phyloP scores from a whole-genome alignment of 1,140 invertebrate genomes.

The Physella acuta region DNA sequence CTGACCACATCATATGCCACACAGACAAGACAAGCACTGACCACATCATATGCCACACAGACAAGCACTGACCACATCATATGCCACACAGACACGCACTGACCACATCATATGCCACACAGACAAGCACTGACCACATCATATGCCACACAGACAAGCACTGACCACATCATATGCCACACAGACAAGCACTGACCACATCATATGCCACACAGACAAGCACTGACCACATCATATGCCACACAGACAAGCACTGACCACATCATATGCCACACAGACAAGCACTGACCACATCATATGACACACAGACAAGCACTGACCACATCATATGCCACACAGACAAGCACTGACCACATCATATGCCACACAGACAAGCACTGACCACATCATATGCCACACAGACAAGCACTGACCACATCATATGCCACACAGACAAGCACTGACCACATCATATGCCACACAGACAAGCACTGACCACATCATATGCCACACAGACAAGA shows the following conservation, averaged over 20 bases:
- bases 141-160: slow-evolving; percentile 83
- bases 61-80: slow-evolving; percentile 71
- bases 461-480: too few species aligned
- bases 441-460: slow-evolving; percentile 83
- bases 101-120: not conserved
- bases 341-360: too few species aligned
- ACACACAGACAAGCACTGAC: slow-evolving; percentile 57
- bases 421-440: slow-evolving; percentile 17
- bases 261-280: slow-evolving; percentile 82
- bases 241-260: slow-evolving; percentile 64
- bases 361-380: slow-evolving; percentile 34
- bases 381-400: slow-evolving; percentile 85
- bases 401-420: too few species aligned
- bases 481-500: not conserved
- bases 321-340: slow-evolving; percentile 85
- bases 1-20: slow-evolving; percentile 80
- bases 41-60: not conserved
- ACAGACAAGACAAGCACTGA: too few species aligned
- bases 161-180: too few species aligned
- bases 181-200: slow-evolving; percentile 67
- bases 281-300: too few species aligned
- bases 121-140: slow-evolving; percentile 69
- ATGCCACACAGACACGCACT: too few species aligned
- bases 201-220: slow-evolving; percentile 82
- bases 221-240: too few species aligned